Evolutionary conservation across 2,797 vertebrate species (phyloP).

Genomic region (Micropoecilia bifurca): DNA sequence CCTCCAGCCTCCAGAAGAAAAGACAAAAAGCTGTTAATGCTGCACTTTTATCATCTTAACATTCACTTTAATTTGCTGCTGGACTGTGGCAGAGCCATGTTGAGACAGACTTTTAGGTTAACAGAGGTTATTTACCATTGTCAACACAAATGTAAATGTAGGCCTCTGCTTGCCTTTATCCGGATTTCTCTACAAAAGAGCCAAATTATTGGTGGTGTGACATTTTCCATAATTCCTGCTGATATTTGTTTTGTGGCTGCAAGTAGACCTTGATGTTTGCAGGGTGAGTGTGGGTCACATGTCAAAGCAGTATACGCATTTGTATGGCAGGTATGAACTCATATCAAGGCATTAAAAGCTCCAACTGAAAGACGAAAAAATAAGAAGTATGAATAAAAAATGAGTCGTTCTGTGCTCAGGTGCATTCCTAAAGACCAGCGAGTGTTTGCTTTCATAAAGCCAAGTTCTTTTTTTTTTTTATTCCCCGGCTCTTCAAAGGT

Average conservation of each 20-base stretch:
- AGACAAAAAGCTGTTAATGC: not conserved
- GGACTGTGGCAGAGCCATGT: constrained; percentile 4
- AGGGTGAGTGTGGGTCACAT: constrained; percentile 5
- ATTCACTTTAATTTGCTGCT: not conserved
- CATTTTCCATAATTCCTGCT: not conserved
- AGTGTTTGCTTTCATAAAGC: constrained; percentile 40
- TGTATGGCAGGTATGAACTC: not conserved
- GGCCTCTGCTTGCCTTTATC: not conserved
- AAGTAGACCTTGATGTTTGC: constrained; percentile 13
- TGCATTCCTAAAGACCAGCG: constrained; percentile 26
- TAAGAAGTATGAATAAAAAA: constrained; percentile 8
- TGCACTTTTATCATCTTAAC: not conserved
- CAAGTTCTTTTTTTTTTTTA: constrained; percentile 12
- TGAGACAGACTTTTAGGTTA: not conserved
- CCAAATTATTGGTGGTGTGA: constrained; percentile 9
- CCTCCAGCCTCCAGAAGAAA: not conserved
- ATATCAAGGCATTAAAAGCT: not conserved
- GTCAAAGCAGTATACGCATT: constrained; percentile 8
- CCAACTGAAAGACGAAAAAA: not conserved
- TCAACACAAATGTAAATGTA: not conserved
- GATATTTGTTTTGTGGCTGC: constrained; percentile 6
- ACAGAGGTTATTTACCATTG: constrained; percentile 4
- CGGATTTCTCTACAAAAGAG: not conserved
- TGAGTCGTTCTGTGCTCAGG: constrained; percentile 37
- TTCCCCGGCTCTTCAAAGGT: constrained; percentile 39